Base-by-base conservation (phyloP, 2,797 vertebrate genomes). In the Rhinogobio ventralis region DNA sequence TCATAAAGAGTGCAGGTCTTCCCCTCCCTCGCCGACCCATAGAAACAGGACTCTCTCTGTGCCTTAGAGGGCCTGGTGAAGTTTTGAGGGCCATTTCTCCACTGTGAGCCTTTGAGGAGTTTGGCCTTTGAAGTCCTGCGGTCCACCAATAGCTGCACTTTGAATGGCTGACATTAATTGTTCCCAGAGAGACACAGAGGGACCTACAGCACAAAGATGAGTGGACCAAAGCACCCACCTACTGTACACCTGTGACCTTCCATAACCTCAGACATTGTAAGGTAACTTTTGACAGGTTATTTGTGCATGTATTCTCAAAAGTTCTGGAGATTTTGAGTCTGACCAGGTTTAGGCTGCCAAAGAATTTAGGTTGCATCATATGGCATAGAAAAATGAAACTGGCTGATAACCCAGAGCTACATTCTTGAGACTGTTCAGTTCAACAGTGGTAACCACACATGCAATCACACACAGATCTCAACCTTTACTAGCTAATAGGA, bases 121-220 rank as follows among this genome's bases (percentile, higher is more conserved):
- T 89, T 87, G 87, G 84, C 85, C 92, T 94, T 95, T 94, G 92
- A 95, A 93, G 93, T 93, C 88, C 42, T 84, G 55, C 87, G 86
- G 86, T 90, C 78, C 89, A 91, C 88, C 93, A 88, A 92, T 91
- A 91, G 83, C n/a, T 19, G 39, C 84, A 87, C 89, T 93, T 90
- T 90, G 76, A 93, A 89, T 72, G 90, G 87, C 76, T 90, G 71
- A 84, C 90, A 93, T 92, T 93, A 95, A 94, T 95, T 94, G 92
- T 90, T 94, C 93, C 93, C 94, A 92, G 89, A 93, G 92, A 94
- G 93, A 93, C 90, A 89, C 49, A 3, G 64, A 85, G 84, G 88
- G 82, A 81, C 82, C 75, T 57, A 62, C 64, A 87, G 86, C 85
- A 82, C 30, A 55, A 45, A 33, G 49, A 76, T 28, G 36, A 76